phyloP scores from a whole-genome alignment of 2,113 vertebrate species.

The Deroptyus accipitrinus region DNA sequence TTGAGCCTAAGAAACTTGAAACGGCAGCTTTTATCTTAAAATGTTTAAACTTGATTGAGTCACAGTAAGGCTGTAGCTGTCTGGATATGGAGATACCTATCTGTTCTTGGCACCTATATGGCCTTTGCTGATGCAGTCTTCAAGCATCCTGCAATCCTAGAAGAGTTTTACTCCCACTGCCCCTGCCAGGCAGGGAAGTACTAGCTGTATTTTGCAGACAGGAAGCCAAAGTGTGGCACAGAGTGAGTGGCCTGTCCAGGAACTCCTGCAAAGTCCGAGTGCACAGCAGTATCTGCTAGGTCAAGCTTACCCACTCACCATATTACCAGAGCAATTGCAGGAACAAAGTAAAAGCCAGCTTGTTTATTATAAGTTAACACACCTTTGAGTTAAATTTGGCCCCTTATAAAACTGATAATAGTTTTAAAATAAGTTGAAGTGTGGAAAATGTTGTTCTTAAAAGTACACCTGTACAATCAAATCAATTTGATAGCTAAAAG shows the following conservation, averaged over 20 bases:
- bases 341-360: not conserved
- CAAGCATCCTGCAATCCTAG: not conserved
- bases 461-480: not conserved
- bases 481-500: not conserved
- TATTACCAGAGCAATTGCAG: not conserved
- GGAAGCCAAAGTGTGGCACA: not conserved
- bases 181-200: not conserved
- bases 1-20: conserved; percentile 27
- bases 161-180: not conserved
- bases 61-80: not conserved
- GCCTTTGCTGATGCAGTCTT: not conserved
- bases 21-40: conserved; percentile 36
- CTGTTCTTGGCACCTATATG: not conserved
- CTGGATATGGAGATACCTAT: not conserved
- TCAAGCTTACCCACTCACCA: not conserved
- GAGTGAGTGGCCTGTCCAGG: not conserved
- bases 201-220: not conserved
- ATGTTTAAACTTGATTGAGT: conserved; percentile 21
- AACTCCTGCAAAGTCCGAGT: not conserved
- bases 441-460: not conserved
- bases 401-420: not conserved
- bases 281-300: not conserved
- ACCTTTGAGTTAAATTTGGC: not conserved
- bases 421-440: not conserved
- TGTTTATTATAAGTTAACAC: not conserved